Conservation (phyloP, 2,797 vertebrate species). For the Clarias platycephalus region DNA sequence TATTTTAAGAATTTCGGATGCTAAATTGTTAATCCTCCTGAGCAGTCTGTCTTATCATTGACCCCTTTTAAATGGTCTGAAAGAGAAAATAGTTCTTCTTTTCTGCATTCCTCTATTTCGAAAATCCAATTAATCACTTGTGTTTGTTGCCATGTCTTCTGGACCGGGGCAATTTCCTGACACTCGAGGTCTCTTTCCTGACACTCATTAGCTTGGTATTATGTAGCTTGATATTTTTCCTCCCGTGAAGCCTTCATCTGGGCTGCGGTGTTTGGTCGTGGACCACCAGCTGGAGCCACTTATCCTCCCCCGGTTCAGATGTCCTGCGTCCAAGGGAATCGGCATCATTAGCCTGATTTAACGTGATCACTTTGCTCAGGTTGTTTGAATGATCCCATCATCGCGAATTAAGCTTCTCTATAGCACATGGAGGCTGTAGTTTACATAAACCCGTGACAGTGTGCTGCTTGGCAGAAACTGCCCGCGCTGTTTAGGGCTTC, state of each 20-base stretch:
- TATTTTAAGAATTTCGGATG: constrained; percentile 28
- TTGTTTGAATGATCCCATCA: constrained; percentile 52
- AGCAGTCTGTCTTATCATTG: constrained; percentile 23
- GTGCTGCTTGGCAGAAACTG: constrained; percentile 44
- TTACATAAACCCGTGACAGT: constrained; percentile 43
- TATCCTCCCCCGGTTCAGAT: constrained; percentile 74
- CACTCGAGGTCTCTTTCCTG: constrained; percentile 79
- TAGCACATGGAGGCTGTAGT: constrained; percentile 34
- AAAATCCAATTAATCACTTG: constrained; percentile 75
- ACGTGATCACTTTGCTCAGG: constrained; percentile 43
- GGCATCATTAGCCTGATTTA: constrained; percentile 57
- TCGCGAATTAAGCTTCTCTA: constrained; percentile 33
- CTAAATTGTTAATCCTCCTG: constrained; percentile 12
- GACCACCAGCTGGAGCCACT: constrained; percentile 83
- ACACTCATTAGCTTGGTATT: constrained; percentile 83
- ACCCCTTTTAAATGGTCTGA: constrained; percentile 40
- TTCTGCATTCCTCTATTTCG: constrained; percentile 57
- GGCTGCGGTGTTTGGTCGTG: constrained; percentile 73
- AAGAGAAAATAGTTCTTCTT: constrained; percentile 41
- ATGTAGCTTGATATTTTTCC: constrained; percentile 76
- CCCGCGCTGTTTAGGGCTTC: constrained; percentile 44
- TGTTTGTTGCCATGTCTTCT: constrained; percentile 71
- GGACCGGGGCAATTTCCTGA: constrained; percentile 80
- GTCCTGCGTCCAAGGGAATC: constrained; percentile 67
- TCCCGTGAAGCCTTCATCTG: constrained; percentile 77